Base-by-base conservation (phyloP, 2,888 invertebrate species). In the Neria commutata region DNA sequence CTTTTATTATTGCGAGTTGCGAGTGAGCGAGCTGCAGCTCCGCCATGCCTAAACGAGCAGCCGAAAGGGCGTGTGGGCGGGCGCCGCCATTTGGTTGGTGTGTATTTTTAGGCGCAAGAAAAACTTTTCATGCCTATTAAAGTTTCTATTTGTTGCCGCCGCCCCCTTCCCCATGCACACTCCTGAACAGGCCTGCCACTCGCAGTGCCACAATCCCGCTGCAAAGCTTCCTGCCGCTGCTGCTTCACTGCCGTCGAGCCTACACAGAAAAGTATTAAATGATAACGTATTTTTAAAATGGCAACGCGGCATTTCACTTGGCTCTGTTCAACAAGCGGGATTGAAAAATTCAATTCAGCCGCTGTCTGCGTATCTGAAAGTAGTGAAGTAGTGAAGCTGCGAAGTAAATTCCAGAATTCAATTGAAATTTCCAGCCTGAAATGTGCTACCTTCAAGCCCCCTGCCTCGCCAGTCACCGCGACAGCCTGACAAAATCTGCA, bases 361-460 rank as follows among this genome's bases (percentile, higher is more conserved):
- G 48, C 67, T 73, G 68, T 66, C 70, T 57, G 56, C n/a, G n/a
- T n/a, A n/a, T n/a, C n/a, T n/a, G n/a, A n/a, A n/a, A n/a, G n/a
- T n/a, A n/a, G n/a, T n/a, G n/a, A n/a, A n/a, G n/a, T n/a, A n/a
- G n/a, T n/a, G n/a, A n/a, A n/a, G n/a, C n/a, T n/a, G n/a, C 51
- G 67, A 70, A 74, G 71, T 70, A 73, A 75, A 75, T 75, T 62
- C 61, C 62, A 65, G 59, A 54, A 65, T 65, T 75, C 72, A 75
- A 75, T 75, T 75, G 74, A 72, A 73, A 73, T 73, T 66, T 70
- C 70, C 67, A 66, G 63, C 65, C 58, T 49, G 51, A 58, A 48
- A 40, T 62, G n/a, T n/a, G n/a, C n/a, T n/a, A n/a, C n/a, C n/a
- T n/a, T n/a, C n/a, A n/a, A n/a, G n/a, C n/a, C n/a, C n/a, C n/a